Evolutionary conservation across 2,113 vertebrate species (phyloP), one percentile per base, ranked within the genome.

Genomic region (Malurus melanocephalus): DNA sequence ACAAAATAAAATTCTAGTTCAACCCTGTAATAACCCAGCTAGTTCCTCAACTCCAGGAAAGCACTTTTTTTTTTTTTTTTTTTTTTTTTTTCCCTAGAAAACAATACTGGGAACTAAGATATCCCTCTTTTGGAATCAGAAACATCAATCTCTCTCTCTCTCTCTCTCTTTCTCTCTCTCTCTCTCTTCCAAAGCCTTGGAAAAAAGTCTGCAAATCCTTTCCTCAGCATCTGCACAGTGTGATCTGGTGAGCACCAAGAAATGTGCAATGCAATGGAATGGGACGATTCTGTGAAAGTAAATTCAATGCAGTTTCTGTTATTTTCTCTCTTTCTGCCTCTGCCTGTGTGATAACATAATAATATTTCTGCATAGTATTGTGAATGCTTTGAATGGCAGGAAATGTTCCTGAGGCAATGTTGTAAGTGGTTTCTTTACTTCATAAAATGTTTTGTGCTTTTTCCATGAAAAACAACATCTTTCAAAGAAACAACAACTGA

Each of bases 401-500:
- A 92, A 92, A 27, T 65, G 5, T 67, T 94, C 93, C 81, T 88
- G 61, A 90, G 87, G 84, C 93, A 93, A 75, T 55, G 6, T 84
- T 88, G 15, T 32, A 83, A 94, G 51, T 46, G 20, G 22, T 91
- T 73, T 94, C 46, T 92, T 92, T 43, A 55, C 52, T 77, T 95
- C 62, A 71, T 93, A 89, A 95, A 74, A 93, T 64, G 23, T 73
- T 95, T 93, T 94, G 73, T 87, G 27, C 1, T 48, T 85, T 81
- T 89, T 68, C 20, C 61, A 57, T 88, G 60, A 94, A 96, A 92
- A 81, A 24, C 56, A 94, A 30, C 11, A 64, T 88, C 32, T 94
- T 96, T 92, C 77, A 90, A 81, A 88, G 60, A 96, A 95, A 96
- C 74, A 97, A 94, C 62, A 96, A 94, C 80, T 73, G 64, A 90